Evolutionary conservation across 2,888 invertebrate genomes (phyloP), one percentile per base, ranked within the genome.

Genomic region (Volucella inanis): DNA sequence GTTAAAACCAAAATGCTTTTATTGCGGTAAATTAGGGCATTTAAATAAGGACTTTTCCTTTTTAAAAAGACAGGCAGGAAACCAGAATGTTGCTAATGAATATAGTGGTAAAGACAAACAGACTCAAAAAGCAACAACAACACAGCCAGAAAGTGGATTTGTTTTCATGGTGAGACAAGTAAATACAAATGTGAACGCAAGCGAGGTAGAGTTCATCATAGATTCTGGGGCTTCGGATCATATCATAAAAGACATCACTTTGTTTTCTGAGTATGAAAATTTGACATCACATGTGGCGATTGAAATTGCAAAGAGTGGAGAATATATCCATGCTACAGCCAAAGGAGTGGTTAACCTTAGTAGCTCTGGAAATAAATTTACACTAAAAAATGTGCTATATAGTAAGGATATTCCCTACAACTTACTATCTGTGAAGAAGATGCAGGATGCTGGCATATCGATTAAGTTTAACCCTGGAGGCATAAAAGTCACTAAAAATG

Each of bases 361-460:
- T n/a, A n/a, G n/a, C n/a, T n/a, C n/a, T n/a, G n/a, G n/a, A 88
- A 89, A 2, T 61, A 38, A 31, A 78, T 77, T 85, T 52, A 85
- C 71, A 0, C 47, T 88, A 41, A 67, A 87, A 43, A 15, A 85
- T 52, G 80, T 80, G 0, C 87, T 90, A 1, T 90, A 79, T 80
- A 88, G 88, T 61, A 67, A 88, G 18, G 89, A 90, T 39, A 87
- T 88, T 3, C 89, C 89, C 11, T 87, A 90, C 80, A 90, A 90
- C 64, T 79, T 89, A 18, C 84, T 89, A n/a, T 89, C 89, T 4
- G 89, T 89, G 0, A 71, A 74, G 50, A 86, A 80, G 55, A 88
- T 90, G 81, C 88, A 89, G 65, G 82, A 89, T 61, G 87, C 88
- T 54, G 90, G 90, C 10, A 87, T 89, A 87, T 87, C 71, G 3